A percentile compares a stretch with the other conserved stretches of the same genome.
Conservation (phyloP, 2,797 vertebrate genomes). For the Taeniopygia guttata region DNA sequence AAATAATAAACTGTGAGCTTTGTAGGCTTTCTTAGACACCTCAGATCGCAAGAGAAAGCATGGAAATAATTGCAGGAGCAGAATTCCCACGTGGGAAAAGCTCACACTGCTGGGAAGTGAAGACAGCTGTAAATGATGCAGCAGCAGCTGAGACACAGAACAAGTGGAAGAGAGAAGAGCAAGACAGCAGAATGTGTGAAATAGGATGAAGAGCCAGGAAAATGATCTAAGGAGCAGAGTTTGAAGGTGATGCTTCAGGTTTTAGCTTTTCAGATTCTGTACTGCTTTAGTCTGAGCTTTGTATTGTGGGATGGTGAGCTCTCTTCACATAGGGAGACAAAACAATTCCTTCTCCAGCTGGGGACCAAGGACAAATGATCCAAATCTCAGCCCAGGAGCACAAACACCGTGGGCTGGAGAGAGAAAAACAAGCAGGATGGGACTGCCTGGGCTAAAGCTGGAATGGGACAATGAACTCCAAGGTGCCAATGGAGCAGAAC, state of each 20-base stretch:
- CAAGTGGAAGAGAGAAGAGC: not conserved
- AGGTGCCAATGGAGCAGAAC: not conserved
- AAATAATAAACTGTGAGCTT: not conserved
- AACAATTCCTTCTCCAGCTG: not conserved
- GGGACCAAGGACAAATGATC: not conserved
- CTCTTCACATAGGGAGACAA: not conserved
- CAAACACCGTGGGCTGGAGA: fast-evolving
- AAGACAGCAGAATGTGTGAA: not conserved
- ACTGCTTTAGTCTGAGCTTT: not conserved
- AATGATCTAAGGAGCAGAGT: not conserved
- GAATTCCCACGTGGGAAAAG: not conserved
- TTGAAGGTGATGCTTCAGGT: not conserved
- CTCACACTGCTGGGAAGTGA: not conserved
- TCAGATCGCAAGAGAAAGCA: not conserved
- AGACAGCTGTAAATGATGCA: not conserved
- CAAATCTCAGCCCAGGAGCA: not conserved
- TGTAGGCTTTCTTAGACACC: not conserved
- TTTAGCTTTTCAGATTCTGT: not conserved
- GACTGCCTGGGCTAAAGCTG: not conserved
- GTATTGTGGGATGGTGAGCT: not conserved
- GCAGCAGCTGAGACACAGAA: not conserved
- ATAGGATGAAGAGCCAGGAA: not conserved
- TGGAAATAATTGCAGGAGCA: not conserved
- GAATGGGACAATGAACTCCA: fast-evolving
- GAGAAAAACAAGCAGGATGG: not conserved